Evolutionary conservation across 2,888 invertebrate genomes (phyloP), one percentile per base, ranked within the genome.

Genomic region (Nomada fucata): DNA sequence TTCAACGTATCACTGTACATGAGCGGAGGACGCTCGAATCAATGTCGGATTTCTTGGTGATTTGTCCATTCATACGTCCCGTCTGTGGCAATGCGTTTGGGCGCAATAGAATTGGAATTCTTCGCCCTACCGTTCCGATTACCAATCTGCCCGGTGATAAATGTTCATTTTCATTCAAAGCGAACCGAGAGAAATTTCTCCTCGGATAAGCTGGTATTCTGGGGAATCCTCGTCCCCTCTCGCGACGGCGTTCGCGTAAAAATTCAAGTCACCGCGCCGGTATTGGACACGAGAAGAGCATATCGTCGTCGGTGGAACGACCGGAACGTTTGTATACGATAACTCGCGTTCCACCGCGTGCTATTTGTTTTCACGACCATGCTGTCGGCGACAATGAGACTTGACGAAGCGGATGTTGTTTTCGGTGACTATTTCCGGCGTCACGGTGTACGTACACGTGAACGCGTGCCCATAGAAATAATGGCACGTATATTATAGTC

Each of bases 371-470:
- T 69, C 83, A 44, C 74, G 81, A 79, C 65, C 75, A 74, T 64
- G 78, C 79, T 83, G 84, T 78, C 79, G 81, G 47, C 82, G 88
- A 79, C 85, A 88, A 88, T 82, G 89, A 84, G 79, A 76, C 80
- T 50, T 69, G 83, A 71, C 71, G 76, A 72, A 81, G 86, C 74
- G 75, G 75, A 73, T 75, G 79, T 79, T 69, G 76, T 79, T 72
- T 72, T 75, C 73, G 82, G 47, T 72, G 84, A 84, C 84, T 84
- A 85, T 89, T 88, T 87, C 77, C 88, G 63, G 63, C 18, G n/a
- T 50, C 59, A 53, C 64, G 44, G 53, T 23, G 57, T 59, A 50
- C 50, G 63, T 29, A 29, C 13, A 52, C 42, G 36, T n/a, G 47
- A 7, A n/a, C 2, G 15, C 10, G 79, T 11, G 55, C 82, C 77